phyloP scores from a whole-genome alignment of 2,113 vertebrate genomes.

The Apaloderma vittatum region DNA sequence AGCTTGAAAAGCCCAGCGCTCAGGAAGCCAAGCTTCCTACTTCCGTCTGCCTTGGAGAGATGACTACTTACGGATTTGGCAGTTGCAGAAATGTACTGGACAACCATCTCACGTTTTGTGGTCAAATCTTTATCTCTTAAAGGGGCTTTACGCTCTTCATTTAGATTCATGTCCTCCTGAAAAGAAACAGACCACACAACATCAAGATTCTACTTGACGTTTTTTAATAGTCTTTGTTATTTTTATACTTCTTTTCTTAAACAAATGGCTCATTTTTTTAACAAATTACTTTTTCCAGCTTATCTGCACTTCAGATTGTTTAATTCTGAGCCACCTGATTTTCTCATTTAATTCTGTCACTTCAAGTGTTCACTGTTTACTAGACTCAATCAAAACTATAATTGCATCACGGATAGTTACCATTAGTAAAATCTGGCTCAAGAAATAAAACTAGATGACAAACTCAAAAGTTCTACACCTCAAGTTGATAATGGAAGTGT shows the following conservation, averaged over 20 bases:
- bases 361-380: not conserved
- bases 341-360: not conserved
- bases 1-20: constrained; percentile 32
- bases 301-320: fast-evolving
- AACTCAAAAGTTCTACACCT: not conserved
- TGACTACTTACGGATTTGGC: constrained; percentile 95
- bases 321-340: fast-evolving
- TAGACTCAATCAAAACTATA: not conserved
- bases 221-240: not conserved
- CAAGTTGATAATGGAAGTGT: fast-evolving
- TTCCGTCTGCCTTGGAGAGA: not conserved
- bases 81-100: constrained; percentile 97
- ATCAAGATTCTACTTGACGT: not conserved
- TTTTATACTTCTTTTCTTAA: not conserved
- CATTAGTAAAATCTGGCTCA: not conserved
- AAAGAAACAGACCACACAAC: not conserved
- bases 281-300: not conserved
- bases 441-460: not conserved
- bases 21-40: constrained; percentile 69
- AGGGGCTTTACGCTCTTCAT: constrained; percentile 95
- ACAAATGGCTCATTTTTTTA: not conserved
- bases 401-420: not conserved
- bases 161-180: constrained; percentile 99
- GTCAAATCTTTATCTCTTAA: constrained; percentile 92
- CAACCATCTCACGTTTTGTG: constrained; percentile 97